Evolutionary conservation across 2,888 invertebrate genomes (phyloP).

Genomic region (Cephus pygmeus): DNA sequence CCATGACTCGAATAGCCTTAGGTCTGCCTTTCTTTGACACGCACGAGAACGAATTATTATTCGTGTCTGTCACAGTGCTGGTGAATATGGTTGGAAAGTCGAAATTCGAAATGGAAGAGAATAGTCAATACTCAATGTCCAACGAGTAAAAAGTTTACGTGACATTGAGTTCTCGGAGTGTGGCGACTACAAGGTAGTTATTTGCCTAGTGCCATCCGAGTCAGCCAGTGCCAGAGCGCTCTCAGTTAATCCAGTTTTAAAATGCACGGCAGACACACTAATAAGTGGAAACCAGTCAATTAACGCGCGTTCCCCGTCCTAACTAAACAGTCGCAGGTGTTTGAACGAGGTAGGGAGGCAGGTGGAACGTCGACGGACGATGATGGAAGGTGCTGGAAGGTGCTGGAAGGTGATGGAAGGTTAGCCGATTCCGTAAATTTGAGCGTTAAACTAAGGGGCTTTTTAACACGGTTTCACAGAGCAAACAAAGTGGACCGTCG

Average conservation of each 20-base stretch:
- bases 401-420: not conserved
- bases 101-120: too few relatives aligned
- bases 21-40: too few relatives aligned
- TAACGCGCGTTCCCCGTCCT: slow-evolving; percentile 52
- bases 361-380: slow-evolving; percentile 13
- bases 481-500: slow-evolving; percentile 4
- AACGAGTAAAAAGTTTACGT: too few relatives aligned
- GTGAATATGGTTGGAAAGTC: too few relatives aligned
- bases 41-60: too few relatives aligned
- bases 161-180: too few relatives aligned
- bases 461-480: not conserved
- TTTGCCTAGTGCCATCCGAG: not conserved
- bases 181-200: too few relatives aligned
- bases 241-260: slow-evolving; percentile 28
- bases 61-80: too few relatives aligned
- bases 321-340: slow-evolving; percentile 60
- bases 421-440: not conserved
- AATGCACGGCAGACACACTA: slow-evolving; percentile 46
- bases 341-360: slow-evolving; percentile 44
- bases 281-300: slow-evolving; percentile 61
- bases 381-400: not conserved
- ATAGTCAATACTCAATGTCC: too few relatives aligned
- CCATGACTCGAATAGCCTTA: too few relatives aligned
- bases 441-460: not conserved
- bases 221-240: not conserved